A percentile compares a stretch with the other conserved stretches of the same genome.
Conservation (phyloP, 2,113 vertebrate species). For the Chaetorhynchus papuensis region DNA sequence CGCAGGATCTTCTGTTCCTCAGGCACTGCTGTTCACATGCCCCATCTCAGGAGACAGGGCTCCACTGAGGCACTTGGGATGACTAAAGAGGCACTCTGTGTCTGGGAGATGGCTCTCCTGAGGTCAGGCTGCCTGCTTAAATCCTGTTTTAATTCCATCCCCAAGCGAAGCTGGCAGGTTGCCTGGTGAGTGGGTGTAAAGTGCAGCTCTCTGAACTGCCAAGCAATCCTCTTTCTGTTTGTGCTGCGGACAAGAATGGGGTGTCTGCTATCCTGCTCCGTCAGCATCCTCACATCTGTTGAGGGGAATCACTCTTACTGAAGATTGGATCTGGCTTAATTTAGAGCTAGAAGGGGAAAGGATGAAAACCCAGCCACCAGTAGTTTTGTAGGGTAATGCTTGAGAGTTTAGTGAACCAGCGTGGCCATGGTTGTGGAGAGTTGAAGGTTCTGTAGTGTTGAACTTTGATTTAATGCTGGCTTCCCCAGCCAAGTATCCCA, state of each 20-base stretch:
- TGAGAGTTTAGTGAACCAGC: not conserved
- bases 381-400: not conserved
- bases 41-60: not conserved
- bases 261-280: not conserved
- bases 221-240: not conserved
- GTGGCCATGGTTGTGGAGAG: not conserved
- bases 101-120: slow-evolving; percentile 6
- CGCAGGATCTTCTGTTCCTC: not conserved
- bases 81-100: not conserved
- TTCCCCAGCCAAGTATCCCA: not conserved
- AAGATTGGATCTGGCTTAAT: not conserved
- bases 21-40: not conserved
- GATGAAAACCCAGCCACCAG: not conserved
- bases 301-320: not conserved
- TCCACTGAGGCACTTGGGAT: not conserved
- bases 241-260: not conserved
- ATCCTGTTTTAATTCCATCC: slow-evolving; percentile 37
- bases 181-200: slow-evolving; percentile 37
- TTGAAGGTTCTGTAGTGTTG: not conserved
- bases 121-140: slow-evolving; percentile 36
- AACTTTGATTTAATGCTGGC: not conserved
- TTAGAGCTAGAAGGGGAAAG: not conserved
- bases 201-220: slow-evolving; percentile 1
- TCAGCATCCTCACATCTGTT: not conserved
- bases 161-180: not conserved